Evolutionary conservation across 2,797 vertebrate genomes (phyloP), one percentile per base, ranked within the genome.

Genomic region (Danio choprae): DNA sequence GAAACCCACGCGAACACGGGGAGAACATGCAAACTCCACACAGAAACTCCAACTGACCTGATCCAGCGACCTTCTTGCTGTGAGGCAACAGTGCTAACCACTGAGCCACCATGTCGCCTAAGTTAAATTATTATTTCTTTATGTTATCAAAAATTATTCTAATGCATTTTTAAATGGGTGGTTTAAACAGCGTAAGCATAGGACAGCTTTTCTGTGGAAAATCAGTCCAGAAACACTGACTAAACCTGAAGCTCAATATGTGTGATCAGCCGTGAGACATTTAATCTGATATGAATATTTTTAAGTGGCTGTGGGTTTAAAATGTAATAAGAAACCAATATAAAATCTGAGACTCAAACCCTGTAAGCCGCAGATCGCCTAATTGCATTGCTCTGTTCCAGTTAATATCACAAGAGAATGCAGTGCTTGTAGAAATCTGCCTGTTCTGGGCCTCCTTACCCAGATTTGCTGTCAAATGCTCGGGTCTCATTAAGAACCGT

Each of bases 401-500:
- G 16, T 4, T 71, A 36, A 53, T 79, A 51, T 63, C 77, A 63
- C 67, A 43, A 18, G 77, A 71, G 77, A 43, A 55, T 71, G 48
- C 46, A 62, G 67, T 55, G 22, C 55, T 75, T 44, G 48, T 62
- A 13, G 48, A 75, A 48, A 22, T 67, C 29, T 51, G 53, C 40
- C 60, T 36, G 22, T 72, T 69, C 60, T 60, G 43, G 18, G 60
- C 6, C 16, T 38, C 20, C 78, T 84, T 91, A 99, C 98, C 97
- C 96, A 50, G 94, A 93, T 90, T 94, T 98, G 87, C 91, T 93
- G 91, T 99, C 96, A 86, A 96, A 99, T 0, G 96, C 92, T 86
- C 97, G 94, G 10, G 98, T 99, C 94, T 99, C 97, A 84, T 98
- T 99, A 84, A 94, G 87, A 90, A 99, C 93, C 29, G 83, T 88